Conservation (phyloP, 2,113 vertebrate genomes). For the Puma concolor region DNA sequence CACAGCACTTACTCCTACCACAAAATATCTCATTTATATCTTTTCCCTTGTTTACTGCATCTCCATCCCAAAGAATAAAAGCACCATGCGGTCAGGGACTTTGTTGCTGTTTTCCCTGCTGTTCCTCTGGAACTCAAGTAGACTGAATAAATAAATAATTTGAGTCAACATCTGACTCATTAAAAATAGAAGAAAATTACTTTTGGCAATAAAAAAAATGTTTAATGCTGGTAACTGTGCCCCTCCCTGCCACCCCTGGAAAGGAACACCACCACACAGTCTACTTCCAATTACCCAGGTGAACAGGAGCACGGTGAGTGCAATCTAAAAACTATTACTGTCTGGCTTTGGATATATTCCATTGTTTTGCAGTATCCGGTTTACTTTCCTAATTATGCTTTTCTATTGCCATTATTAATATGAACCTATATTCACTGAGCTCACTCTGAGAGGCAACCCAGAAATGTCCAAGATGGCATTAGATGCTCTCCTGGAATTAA, state of each 20-base stretch:
- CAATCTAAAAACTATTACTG: neutral
- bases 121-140: neutral
- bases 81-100: neutral
- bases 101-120: neutral
- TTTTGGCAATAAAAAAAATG: neutral
- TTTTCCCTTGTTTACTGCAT: neutral
- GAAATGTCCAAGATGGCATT: neutral
- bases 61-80: neutral
- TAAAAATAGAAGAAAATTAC: constrained; percentile 6
- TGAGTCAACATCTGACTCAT: neutral
- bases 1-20: neutral
- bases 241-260: neutral
- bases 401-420: neutral
- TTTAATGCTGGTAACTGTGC: neutral
- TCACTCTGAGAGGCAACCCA: constrained; percentile 7
- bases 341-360: neutral
- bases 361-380: neutral
- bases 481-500: neutral
- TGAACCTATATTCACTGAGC: neutral
- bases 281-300: neutral
- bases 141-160: neutral
- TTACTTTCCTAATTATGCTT: constrained; percentile 10
- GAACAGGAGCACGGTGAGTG: neutral
- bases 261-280: neutral
- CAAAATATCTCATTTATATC: neutral